A percentile compares a stretch with the other conserved stretches of the same genome.
Evolutionary conservation across 2,888 invertebrate genomes (phyloP).

Genomic region (Therioaphis trifolii): DNA sequence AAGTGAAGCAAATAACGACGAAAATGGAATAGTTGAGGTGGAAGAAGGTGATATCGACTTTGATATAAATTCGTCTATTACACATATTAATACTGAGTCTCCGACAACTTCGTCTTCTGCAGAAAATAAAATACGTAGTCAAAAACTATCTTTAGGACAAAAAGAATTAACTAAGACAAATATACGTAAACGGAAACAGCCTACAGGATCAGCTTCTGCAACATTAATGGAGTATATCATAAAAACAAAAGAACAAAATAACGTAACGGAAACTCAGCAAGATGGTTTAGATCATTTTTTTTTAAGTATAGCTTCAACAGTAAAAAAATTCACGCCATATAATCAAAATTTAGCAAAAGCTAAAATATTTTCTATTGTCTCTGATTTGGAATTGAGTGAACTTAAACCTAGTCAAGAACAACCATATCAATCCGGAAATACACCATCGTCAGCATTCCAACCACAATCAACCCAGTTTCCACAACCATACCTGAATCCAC

Average conservation of each 20-base stretch:
- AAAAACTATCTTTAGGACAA: not conserved
- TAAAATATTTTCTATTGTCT: not conserved
- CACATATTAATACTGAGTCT: not conserved
- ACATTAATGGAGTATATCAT: not conserved
- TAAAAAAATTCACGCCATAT: not conserved
- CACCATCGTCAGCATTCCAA: not conserved
- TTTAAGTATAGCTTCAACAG: constrained; percentile 23
- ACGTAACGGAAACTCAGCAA: not conserved
- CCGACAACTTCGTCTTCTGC: not conserved
- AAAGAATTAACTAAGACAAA: constrained; percentile 12
- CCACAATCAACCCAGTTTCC: constrained; percentile 1
- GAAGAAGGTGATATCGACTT: not conserved
- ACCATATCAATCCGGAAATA: not conserved
- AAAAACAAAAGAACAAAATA: not conserved
- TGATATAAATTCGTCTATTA: not conserved
- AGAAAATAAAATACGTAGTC: not conserved
- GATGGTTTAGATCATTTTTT: constrained; percentile 8
- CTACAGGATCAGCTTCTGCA: constrained; percentile 7
- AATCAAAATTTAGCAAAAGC: constrained; percentile 8
- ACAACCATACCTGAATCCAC: not conserved
- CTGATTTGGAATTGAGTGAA: not conserved
- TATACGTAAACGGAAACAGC: constrained; percentile 9
- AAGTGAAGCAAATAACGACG: not conserved
- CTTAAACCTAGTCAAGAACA: not conserved
- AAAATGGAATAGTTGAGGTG: not conserved